Base-by-base conservation (phyloP, 1,140 invertebrate species). In the Schlechtendalia chinensis region DNA sequence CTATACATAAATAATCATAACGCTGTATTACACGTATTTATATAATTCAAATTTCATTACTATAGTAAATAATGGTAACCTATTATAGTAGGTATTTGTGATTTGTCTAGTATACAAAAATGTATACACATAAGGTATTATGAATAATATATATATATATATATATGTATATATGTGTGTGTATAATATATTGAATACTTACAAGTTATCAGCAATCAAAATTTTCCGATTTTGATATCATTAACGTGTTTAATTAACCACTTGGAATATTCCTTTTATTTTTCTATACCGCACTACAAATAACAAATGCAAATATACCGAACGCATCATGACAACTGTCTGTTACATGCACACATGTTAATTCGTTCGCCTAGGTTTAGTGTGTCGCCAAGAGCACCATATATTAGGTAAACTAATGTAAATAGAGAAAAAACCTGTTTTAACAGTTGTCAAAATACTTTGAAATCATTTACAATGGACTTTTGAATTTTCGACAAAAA, bases 341-440 rank as follows among this genome's bases (percentile, higher is more conserved):
- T 24, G 65, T 50, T 17, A 12, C 24, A 24, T 24, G 39, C 22
- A 50, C 47, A 69, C 22, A 69, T 47, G 45, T 47, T 47, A 69
- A 47, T 69, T 47, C 65, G 45, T 50, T 19, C 24, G 5, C 17
- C 47, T 72, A 29, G 22, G 47, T 72, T 54, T 72, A 72, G 47
- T 54, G 50, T 0, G 27, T 22, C 69, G 50, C 50, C 17, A 72
- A 53, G 69, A 72, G 67, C 69, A 71, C 16, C 19, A 22, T 22
- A 54, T 53, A 72, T 63, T 63, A 19, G 27, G 27, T 32, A 16
- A 72, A 72, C 47, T 47, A 53, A 72, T 22, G 47, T 24, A 50
- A 54, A 53, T 10, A 72, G 69, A 72, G 69, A n/a, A 72, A n/a
- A 72, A 72, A 53, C 47, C 50, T 72, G 47, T 72, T 72, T 54